Percentiles rank a stretch among this genome's conserved stretches.
These are phyloP conservation scores for Agonopterix alstromeriana DNA, from an alignment of 2,888 invertebrate genomes.

Conservation along the genomic window DNA sequence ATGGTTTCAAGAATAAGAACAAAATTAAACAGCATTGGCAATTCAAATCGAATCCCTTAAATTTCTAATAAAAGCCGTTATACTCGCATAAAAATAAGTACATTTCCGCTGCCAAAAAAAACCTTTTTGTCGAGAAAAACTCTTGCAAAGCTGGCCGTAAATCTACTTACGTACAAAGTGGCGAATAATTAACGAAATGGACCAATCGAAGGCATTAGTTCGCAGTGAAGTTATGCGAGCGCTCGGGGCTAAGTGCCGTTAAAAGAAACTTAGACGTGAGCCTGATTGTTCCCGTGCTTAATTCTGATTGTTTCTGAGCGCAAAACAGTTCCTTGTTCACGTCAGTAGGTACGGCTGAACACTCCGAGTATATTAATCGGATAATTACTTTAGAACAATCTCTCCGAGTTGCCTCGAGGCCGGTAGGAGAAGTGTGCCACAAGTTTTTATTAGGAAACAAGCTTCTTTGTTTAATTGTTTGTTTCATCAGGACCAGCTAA, in stretches of 20 bases:
- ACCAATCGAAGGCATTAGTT: conserved; percentile 74
- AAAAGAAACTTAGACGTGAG: conserved; percentile 73
- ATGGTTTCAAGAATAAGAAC: conserved; percentile 1
- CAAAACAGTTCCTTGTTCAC: conserved; percentile 58
- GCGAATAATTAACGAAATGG: conserved; percentile 77
- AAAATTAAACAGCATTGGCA: conserved; percentile 26
- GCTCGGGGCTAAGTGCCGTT: conserved; percentile 67
- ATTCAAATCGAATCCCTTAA: conserved; percentile 50
- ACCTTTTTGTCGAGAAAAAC: conserved; percentile 40
- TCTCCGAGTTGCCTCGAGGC: conserved; percentile 46
- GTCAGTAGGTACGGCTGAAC: conserved; percentile 46
- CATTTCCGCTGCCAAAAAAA: conserved; percentile 25
- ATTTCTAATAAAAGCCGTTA: conserved; percentile 52
- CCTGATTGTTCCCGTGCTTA: conserved; percentile 67
- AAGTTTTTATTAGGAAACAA: conserved; percentile 63
- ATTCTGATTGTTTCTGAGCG: conserved; percentile 71
- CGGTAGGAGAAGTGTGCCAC: conserved; percentile 23
- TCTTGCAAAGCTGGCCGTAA: conserved; percentile 60
- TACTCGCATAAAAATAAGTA: conserved; percentile 33
- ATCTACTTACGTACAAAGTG: conserved; percentile 75
- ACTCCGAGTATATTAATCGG: conserved; percentile 69
- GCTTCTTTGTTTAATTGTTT: conserved; percentile 52
- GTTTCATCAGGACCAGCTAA: conserved; percentile 9
- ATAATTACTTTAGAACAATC: conserved; percentile 75
- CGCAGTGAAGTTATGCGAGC: conserved; percentile 64